Conservation (phyloP, 2,797 vertebrate species). For the Capromys pilorides region DNA sequence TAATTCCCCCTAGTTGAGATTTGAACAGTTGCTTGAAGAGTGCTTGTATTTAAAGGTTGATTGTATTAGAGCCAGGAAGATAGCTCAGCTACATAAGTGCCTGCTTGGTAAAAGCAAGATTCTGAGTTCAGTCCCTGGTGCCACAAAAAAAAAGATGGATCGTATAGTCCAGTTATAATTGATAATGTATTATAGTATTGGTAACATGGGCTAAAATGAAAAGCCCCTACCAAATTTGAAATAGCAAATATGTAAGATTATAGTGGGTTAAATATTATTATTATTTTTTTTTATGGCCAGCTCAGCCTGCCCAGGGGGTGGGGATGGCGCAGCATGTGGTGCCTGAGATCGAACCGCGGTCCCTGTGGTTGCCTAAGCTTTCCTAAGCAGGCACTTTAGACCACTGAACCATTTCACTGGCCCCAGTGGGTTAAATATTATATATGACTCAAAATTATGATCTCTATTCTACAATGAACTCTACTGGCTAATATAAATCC, state of each 20-base stretch:
- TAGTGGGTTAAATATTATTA: background rate
- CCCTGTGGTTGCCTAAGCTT: no score
- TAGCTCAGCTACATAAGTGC: no score
- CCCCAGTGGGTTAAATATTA: background rate
- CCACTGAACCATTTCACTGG: no score
- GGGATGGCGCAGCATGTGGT: no score
- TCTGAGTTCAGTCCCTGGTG: no score
- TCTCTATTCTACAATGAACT: background rate
- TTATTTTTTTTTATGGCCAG: no score
- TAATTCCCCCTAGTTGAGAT: slow-evolving; percentile 26
- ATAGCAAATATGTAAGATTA: background rate
- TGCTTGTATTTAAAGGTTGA: slow-evolving; percentile 2
- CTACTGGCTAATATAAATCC: background rate
- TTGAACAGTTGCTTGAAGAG: background rate
- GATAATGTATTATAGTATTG: background rate
- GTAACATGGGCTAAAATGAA: background rate
- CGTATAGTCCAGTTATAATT: background rate
- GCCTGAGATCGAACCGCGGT: no score
- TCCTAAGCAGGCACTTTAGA: no score
- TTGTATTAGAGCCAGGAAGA: background rate
- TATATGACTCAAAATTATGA: slow-evolving; percentile 24
- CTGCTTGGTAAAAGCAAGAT: no score
- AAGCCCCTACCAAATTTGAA: background rate
- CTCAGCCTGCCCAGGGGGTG: no score
- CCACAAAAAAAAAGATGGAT: background rate